Base-by-base conservation (phyloP, 2,888 invertebrate genomes). In the Latrodectus elegans region DNA sequence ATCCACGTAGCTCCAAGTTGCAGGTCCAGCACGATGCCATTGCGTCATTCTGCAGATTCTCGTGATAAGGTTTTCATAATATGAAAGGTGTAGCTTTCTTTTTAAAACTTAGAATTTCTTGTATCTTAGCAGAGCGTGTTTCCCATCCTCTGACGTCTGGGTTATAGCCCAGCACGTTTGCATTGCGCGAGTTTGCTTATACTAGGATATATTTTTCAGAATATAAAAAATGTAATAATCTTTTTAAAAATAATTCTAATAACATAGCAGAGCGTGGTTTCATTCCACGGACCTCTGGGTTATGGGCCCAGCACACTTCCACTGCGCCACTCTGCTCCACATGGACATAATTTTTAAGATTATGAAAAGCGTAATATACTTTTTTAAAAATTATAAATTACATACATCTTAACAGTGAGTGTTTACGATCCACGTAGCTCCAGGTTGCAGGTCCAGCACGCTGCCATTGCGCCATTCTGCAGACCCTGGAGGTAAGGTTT, bases 141-240 rank as follows among this genome's bases (percentile, higher is more conserved):
- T 91, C 91, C 91, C 91, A 91, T 91, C 91, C 91, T 91, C 91
- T 10, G 12, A 67, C 67, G 38, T 67, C 67, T 67, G 67, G 67
- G 67, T 67, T 67, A 67, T 67, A 0, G 67, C 67, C 22, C 64
- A 76, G 76, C 76, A 76, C 65, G 64, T 51, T 49, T 64, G 49
- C 64, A 75, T 64, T 22, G 22, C 22, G 22, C n/a, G n/a, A n/a
- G n/a, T n/a, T n/a, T n/a, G n/a, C n/a, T n/a, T n/a, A n/a, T n/a
- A n/a, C n/a, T n/a, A n/a, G n/a, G n/a, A n/a, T n/a, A n/a, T n/a
- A n/a, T n/a, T n/a, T n/a, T 75, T 60, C 64, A 64, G 64, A 60
- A 75, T 65, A 17, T n/a, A 11, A 68, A 68, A 17, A 4, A 8
- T 22, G 22, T 22, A 1, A 22, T 1, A 22, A 22, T 22, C 1